Evolutionary conservation across 2,888 invertebrate genomes (phyloP).

Genomic region (Polydrusus pterygomalis): DNA sequence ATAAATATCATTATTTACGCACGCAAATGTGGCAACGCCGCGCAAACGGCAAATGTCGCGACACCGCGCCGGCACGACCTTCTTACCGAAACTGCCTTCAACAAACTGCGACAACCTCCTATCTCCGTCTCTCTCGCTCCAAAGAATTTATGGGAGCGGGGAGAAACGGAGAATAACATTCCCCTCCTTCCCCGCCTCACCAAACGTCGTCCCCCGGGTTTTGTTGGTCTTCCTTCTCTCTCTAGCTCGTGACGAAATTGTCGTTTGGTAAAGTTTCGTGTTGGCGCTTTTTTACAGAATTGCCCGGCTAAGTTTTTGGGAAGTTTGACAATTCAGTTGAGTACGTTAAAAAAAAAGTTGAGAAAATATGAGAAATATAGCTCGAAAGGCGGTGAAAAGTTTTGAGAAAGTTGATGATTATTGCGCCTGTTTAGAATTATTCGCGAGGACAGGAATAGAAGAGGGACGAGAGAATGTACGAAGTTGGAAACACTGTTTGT

Average conservation of each 20-base stretch:
- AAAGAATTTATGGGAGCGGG: conserved; percentile 33
- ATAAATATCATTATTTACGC: neutral
- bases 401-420: conserved; percentile 38
- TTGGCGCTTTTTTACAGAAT: conserved; percentile 21
- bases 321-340: conserved; percentile 40
- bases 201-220: neutral
- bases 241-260: conserved; percentile 19
- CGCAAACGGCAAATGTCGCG: neutral
- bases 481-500: too few species aligned
- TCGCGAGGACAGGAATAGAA: neutral
- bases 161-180: conserved; percentile 7
- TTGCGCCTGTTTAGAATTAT: conserved; percentile 7
- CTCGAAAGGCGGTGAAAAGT: conserved; percentile 28
- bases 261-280: conserved; percentile 30
- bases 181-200: conserved; percentile 9
- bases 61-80: conserved; percentile 17
- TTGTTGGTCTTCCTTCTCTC: conserved; percentile 35
- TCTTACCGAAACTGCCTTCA: conserved; percentile 32
- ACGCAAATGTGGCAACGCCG: conserved; percentile 1
- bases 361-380: conserved; percentile 34
- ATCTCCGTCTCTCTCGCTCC: conserved; percentile 29
- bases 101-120: conserved; percentile 17
- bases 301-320: conserved; percentile 7
- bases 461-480: neutral
- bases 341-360: conserved; percentile 32